These are phyloP conservation scores for Podarcis cretensis DNA, from an alignment of 2,113 vertebrate genomes.

Conservation along the genomic window DNA sequence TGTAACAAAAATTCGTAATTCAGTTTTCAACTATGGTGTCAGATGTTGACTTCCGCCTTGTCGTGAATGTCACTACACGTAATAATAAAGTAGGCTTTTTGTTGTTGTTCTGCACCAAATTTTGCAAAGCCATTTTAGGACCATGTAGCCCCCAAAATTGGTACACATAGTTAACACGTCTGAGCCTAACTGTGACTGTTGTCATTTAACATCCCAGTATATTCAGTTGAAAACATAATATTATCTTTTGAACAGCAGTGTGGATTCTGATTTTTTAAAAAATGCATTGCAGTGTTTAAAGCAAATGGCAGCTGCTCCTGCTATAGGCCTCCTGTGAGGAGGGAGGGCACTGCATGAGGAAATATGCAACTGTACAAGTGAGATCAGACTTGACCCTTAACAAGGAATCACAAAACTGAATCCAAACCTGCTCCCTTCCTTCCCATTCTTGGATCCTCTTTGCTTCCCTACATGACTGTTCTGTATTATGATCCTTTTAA, in stretches of 20 bases:
- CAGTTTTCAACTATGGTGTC: neutral
- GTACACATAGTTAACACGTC: no score
- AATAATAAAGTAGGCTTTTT: neutral
- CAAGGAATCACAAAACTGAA: slow-evolving; percentile 58
- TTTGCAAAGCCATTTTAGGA: neutral
- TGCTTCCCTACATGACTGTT: slow-evolving; percentile 65
- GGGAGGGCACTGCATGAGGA: neutral
- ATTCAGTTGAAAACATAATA: neutral
- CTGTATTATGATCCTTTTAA: slow-evolving; percentile 75
- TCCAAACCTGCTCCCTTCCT: slow-evolving; percentile 41
- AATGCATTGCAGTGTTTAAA: neutral
- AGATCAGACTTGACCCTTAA: slow-evolving; percentile 53
- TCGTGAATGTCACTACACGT: neutral
- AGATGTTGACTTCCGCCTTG: neutral
- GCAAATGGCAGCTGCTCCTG: neutral
- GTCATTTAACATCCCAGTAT: neutral
- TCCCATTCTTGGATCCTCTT: slow-evolving; percentile 35
- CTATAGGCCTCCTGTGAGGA: neutral
- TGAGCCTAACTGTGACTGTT: no score
- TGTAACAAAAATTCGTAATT: neutral
- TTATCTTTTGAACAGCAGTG: neutral
- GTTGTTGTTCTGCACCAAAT: neutral
- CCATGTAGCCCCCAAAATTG: neutral
- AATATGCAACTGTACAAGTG: slow-evolving; percentile 2
- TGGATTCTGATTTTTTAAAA: neutral